Base-by-base conservation (phyloP, 2,797 vertebrate species). In the Simalia tracyae region DNA sequence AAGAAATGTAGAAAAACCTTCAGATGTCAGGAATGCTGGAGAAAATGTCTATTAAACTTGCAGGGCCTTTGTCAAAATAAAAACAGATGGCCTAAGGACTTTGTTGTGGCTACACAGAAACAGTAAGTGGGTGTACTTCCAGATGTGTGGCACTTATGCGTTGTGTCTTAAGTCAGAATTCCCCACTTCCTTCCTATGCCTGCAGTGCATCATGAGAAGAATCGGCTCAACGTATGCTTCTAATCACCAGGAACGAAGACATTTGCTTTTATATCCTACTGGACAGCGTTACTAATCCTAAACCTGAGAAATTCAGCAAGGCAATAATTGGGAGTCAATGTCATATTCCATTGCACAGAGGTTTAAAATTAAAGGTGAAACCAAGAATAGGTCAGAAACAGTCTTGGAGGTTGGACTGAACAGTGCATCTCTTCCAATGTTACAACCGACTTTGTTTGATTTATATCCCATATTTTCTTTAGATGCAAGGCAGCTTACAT, bases 51-150 rank as follows among this genome's bases (percentile, higher is more conserved):
- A 28, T 36, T 10, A 2, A 28, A 63, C 10, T 87, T 28, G 19
- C 22, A 22, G 2, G 36, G 15, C 7, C 87, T 22, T 24, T 72
- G 15, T 63, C 12, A 86, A 24, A 81, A 56, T 54, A 84, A 84
- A 88, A 92, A 17, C 81, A 19, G 10, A 56, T 72, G 64, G 36
- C 24, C 46, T 3, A 26, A 50, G 1, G 46, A 15, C 11, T 89
- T n/a, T 86, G 56, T 9, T 89, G 15, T 59, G 22, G 42, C 1
- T 26, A 31, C 46, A 22, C n/a, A 24, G 61, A 81, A 57, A 81
- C 86, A 56, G n/a, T 87, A 28, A 19, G 68, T 88, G 66, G 1
- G 5, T 92, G 81, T 94, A 88, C 93, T 95, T 93, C 72, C 93
- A 87, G 93, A 92, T 95, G 92, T 91, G 94, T 10, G 0, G 31